Base-by-base conservation (phyloP, 2,888 invertebrate species). In the Euphydryas editha region DNA sequence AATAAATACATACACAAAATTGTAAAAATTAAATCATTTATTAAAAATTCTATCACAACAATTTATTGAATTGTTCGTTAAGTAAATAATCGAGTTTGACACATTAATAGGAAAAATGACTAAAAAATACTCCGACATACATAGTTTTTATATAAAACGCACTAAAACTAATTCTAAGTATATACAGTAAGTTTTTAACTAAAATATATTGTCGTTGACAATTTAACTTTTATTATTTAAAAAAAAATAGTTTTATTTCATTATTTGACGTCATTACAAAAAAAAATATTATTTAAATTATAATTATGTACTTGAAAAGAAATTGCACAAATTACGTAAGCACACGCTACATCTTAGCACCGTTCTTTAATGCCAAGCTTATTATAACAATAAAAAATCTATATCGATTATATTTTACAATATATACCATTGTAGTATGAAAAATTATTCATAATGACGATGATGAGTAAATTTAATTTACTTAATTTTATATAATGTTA, bases 141-240 rank as follows among this genome's bases (percentile, higher is more conserved):
- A 36, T 17, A 36, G 30, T 36, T 7, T 17, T n/a, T 15, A 54
- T 24, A 20, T 58, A 58, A 24, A 44, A 58, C 44, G 42, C 42
- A 10, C 42, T 58, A 44, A 20, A 58, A 58, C 57, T 58, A 58
- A 17, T 21, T 8, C 21, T 58, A 58, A 13, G 42, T 58, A 58
- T 44, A 58, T 58, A 58, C 57, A 58, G 57, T 58, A 58, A 58
- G 37, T 57, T 21, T 57, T 11, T 42, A 15, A 58, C 10, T 58
- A 44, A 37, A 44, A 58, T n/a, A n/a, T n/a, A n/a, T 24, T 37
- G 21, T 58, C 21, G 24, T 17, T 54, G 36, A 54, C 10, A 17
- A 13, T 11, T 5, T 11, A 13, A 13, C 13, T 13, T n/a, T n/a
- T 44, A 51, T 21, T 7, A 3, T 2, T 8, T 15, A n/a, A 13